Percentiles rank a stretch among this genome's conserved stretches.
phyloP scores from a whole-genome alignment of 2,888 invertebrate genomes.

The Eupelmus urozonus region DNA sequence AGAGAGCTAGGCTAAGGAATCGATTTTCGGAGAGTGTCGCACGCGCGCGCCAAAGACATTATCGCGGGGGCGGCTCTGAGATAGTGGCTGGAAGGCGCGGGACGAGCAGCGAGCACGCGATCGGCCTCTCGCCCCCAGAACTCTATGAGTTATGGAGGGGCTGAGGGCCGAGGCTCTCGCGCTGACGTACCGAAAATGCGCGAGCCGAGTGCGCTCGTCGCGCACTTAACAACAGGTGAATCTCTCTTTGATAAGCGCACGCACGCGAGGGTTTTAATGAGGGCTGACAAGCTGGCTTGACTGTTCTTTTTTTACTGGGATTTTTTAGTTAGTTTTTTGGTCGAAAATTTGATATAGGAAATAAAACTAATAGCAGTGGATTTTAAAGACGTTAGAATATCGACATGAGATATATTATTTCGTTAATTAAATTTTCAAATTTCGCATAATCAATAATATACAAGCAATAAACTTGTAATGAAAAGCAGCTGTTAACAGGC shows the following conservation, averaged over 20 bases:
- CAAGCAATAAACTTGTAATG: too few relatives aligned
- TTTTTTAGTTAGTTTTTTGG: too few relatives aligned
- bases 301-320: too few relatives aligned
- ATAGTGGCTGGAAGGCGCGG: constrained; percentile 70
- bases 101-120: constrained; percentile 76
- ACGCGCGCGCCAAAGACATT: constrained; percentile 70
- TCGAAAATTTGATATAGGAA: too few relatives aligned
- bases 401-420: too few relatives aligned
- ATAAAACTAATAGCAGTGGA: too few relatives aligned
- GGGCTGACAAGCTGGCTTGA: too few relatives aligned
- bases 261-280: too few relatives aligned
- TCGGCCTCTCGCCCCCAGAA: constrained; percentile 61
- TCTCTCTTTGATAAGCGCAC: constrained; percentile 30
- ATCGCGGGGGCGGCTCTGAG: constrained; percentile 71
- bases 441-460: too few relatives aligned
- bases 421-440: too few relatives aligned
- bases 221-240: constrained; percentile 71
- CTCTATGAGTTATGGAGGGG: constrained; percentile 66
- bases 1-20: constrained; percentile 1
- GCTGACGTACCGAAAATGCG: constrained; percentile 51
- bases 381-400: too few relatives aligned
- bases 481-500: too few relatives aligned
- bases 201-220: constrained; percentile 26
- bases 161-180: background rate
- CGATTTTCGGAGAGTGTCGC: constrained; percentile 9